These are phyloP conservation scores for Peromyscus attwateri DNA, from an alignment of 2,797 vertebrate genomes.

Conservation along the genomic window DNA sequence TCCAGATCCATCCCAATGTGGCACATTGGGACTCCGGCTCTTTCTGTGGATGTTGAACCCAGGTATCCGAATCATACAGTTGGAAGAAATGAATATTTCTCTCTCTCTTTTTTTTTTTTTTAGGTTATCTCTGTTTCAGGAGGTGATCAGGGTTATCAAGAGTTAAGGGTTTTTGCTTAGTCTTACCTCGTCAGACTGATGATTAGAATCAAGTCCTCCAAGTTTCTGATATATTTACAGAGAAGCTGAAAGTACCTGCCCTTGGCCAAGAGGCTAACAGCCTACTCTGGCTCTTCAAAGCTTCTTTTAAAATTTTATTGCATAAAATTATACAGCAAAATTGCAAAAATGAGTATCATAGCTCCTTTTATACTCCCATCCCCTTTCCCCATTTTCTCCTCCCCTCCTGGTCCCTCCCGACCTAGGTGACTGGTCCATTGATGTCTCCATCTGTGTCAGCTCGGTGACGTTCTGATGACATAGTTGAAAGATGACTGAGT, in stretches of 20 bases:
- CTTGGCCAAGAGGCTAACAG: neutral
- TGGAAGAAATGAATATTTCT: neutral
- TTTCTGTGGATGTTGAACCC: neutral
- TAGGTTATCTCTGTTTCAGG: neutral
- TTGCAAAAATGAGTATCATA: neutral
- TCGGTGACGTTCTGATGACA: neutral
- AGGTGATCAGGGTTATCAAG: neutral
- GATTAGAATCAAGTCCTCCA: neutral
- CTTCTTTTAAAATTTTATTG: slow-evolving; percentile 10
- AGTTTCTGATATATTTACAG: neutral
- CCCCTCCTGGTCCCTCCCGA: neutral
- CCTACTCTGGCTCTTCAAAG: neutral
- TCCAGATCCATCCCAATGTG: neutral
- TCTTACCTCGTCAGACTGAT: neutral
- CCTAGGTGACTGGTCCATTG: neutral
- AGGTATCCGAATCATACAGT: neutral
- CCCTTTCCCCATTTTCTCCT: neutral
- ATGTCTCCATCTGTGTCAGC: slow-evolving; percentile 23
- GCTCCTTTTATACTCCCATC: neutral
- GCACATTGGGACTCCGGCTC: neutral
- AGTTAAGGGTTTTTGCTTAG: neutral
- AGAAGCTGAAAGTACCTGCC: neutral
- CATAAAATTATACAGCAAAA: neutral
- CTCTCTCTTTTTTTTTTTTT: neutral
- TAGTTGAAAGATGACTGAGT: neutral